Evolutionary conservation across 2,113 vertebrate genomes (phyloP).

Genomic region (Petromus typicus): DNA sequence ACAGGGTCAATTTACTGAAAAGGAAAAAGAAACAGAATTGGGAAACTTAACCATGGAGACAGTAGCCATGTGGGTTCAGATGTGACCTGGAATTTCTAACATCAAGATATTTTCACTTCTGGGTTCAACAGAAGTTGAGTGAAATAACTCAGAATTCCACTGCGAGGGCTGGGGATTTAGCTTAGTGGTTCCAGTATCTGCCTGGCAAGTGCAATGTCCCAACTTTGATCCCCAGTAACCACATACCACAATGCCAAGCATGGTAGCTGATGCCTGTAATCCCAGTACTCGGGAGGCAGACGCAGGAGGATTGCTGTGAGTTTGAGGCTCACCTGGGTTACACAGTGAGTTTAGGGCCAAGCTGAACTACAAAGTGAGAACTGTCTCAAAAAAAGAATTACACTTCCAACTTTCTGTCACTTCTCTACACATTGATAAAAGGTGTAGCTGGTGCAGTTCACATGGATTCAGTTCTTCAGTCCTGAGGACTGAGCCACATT

Average conservation of each 20-base stretch:
- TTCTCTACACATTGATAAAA: neutral
- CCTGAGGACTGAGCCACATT: neutral
- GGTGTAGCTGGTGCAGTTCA: neutral
- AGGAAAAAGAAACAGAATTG: neutral
- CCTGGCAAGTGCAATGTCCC: too few relatives aligned
- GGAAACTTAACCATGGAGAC: neutral
- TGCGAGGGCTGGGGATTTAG: too few relatives aligned
- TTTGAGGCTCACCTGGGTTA: too few relatives aligned
- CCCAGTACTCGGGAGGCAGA: too few relatives aligned
- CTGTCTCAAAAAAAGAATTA: too few relatives aligned
- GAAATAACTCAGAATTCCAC: neutral
- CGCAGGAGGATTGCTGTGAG: too few relatives aligned
- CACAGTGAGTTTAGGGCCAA: too few relatives aligned
- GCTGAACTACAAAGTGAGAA: too few relatives aligned
- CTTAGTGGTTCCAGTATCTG: too few relatives aligned
- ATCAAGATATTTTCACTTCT: neutral
- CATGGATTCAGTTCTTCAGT: neutral
- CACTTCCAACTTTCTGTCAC: neutral
- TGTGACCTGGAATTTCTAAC: neutral
- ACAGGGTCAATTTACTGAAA: neutral
- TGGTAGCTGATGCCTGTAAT: too few relatives aligned
- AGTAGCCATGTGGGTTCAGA: neutral
- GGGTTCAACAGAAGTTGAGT: neutral
- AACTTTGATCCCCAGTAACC: too few relatives aligned
- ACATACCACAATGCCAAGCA: too few relatives aligned